These are phyloP conservation scores for Glossophaga mutica DNA, from an alignment of 2,797 vertebrate genomes.

Conservation along the genomic window DNA sequence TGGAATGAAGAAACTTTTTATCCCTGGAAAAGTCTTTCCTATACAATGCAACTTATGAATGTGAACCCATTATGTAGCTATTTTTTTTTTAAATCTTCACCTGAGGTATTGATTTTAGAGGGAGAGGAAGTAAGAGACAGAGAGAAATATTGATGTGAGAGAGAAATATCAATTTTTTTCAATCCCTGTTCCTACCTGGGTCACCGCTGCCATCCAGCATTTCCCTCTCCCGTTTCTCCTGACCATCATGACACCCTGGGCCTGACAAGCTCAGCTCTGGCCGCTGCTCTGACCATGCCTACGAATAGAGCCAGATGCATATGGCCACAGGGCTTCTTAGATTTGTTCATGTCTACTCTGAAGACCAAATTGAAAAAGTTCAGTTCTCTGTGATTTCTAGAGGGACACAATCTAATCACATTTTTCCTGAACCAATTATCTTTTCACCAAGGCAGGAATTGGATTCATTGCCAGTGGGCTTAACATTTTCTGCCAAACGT, in stretches of 20 bases:
- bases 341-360: constrained; percentile 30
- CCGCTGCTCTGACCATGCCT: neutral
- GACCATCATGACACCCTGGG: neutral
- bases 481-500: constrained; percentile 6
- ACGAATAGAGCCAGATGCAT: neutral
- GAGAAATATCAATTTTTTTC: neutral
- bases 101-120: neutral
- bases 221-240: neutral
- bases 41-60: neutral
- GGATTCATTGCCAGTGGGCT: constrained; percentile 45
- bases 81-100: no score
- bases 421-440: constrained; percentile 60
- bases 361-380: constrained; percentile 46
- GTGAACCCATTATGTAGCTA: neutral
- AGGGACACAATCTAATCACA: constrained; percentile 64
- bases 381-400: constrained; percentile 58
- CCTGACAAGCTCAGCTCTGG: neutral
- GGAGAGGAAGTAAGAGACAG: neutral
- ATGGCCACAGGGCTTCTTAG: neutral
- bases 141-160: neutral
- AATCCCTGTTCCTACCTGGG: neutral
- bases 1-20: neutral
- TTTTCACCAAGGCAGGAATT: constrained; percentile 46
- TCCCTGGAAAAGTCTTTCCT: neutral
- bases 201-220: neutral